Conservation (phyloP, 2,797 vertebrate genomes). For the Muscicapa comitata region DNA sequence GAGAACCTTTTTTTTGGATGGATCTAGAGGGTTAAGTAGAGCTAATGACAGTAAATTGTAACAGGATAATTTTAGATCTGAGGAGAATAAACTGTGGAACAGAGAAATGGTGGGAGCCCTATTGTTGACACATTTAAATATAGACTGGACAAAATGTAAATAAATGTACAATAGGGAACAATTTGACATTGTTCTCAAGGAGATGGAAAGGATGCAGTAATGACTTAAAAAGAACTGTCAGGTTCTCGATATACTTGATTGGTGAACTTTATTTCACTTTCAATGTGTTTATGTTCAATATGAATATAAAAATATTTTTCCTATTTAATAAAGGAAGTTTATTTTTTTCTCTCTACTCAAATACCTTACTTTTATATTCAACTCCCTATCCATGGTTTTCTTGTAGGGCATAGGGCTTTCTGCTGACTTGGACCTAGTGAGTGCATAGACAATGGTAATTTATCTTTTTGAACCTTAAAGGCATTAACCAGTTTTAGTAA, state of each 20-base stretch:
- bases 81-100: neutral
- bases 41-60: neutral
- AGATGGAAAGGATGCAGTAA: neutral
- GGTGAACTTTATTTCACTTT: neutral
- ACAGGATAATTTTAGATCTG: conserved; percentile 14
- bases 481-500: neutral
- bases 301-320: neutral
- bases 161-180: conserved; percentile 32
- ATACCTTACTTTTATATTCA: neutral
- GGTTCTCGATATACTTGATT: neutral
- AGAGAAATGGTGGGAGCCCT: neutral
- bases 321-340: neutral
- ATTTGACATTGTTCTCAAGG: conserved; percentile 36
- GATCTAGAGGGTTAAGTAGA: neutral
- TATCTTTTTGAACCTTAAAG: neutral
- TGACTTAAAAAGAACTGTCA: neutral
- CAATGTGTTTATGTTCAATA: neutral
- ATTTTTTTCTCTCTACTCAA: neutral
- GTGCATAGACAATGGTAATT: neutral
- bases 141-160: conserved; percentile 56
- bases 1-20: neutral
- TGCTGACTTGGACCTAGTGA: neutral
- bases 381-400: neutral
- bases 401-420: neutral
- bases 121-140: conserved; percentile 51